A percentile compares a stretch with the other conserved stretches of the same genome.
phyloP scores from a whole-genome alignment of 1,140 invertebrate genomes.

The Pseudomyrmex pallidus region DNA sequence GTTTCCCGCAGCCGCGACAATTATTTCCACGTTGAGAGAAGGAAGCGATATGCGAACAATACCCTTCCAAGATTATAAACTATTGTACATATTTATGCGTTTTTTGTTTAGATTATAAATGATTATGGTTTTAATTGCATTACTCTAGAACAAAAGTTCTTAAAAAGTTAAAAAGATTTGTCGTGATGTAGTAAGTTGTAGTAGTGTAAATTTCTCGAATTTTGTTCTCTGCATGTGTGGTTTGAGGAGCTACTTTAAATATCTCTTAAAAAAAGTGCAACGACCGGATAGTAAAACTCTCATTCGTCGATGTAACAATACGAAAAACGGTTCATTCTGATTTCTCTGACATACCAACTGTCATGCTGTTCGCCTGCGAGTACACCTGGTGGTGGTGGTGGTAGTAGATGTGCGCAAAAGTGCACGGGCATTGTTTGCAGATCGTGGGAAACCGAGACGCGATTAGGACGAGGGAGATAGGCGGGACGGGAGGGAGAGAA shows the following conservation, averaged over 20 bases:
- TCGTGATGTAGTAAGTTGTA: neutral
- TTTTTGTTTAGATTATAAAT: too few relatives aligned
- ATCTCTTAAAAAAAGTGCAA: too few relatives aligned
- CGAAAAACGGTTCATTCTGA: neutral
- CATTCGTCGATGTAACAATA: neutral
- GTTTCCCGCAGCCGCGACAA: neutral
- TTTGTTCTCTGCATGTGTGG: neutral
- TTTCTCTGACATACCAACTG: neutral
- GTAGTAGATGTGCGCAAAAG: slow-evolving; percentile 9
- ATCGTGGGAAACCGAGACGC: slow-evolving; percentile 75
- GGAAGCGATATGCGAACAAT: neutral
- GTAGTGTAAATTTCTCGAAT: neutral
- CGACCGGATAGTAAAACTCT: too few relatives aligned
- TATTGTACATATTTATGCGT: too few relatives aligned
- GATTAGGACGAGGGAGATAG: slow-evolving; percentile 54
- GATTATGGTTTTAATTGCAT: too few relatives aligned
- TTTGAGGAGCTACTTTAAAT: too few relatives aligned
- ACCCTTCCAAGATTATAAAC: too few relatives aligned
- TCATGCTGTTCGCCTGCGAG: neutral
- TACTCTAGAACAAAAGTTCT: too few relatives aligned
- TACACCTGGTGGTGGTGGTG: neutral
- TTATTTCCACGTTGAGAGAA: neutral
- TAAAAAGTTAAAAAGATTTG: too few relatives aligned
- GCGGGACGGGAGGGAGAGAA: slow-evolving; percentile 9
- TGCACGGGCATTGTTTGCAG: slow-evolving; percentile 73